Conservation (phyloP, 1,140 invertebrate species). For the silkworm (Bombyx mori) region DNA sequence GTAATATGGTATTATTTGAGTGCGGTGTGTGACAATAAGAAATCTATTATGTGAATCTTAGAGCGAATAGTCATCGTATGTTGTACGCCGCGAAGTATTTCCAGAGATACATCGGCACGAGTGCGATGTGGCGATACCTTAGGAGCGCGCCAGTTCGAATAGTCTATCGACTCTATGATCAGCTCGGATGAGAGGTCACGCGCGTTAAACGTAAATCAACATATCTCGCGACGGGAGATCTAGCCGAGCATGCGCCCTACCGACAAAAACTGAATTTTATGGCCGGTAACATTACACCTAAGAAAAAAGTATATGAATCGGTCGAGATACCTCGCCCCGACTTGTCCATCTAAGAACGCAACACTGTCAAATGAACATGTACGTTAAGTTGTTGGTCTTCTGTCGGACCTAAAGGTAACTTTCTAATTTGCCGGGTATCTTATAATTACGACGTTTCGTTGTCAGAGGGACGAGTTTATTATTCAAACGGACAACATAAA, state of each 20-base stretch:
- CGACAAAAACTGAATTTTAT: slow-evolving; percentile 66
- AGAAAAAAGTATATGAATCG: slow-evolving; percentile 63
- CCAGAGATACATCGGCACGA: slow-evolving; percentile 62
- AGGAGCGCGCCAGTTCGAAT: slow-evolving; percentile 55
- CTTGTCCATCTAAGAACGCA: too few relatives aligned
- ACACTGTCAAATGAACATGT: too few relatives aligned
- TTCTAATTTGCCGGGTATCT: too few relatives aligned
- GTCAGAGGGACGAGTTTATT: too few relatives aligned
- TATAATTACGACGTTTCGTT: too few relatives aligned
- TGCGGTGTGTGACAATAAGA: too few relatives aligned
- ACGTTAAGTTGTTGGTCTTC: too few relatives aligned
- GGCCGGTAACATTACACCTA: slow-evolving; percentile 62
- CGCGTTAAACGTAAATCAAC: slow-evolving; percentile 69
- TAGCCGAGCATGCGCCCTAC: slow-evolving; percentile 51
- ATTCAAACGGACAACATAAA: too few relatives aligned
- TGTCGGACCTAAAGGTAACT: too few relatives aligned
- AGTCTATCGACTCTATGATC: slow-evolving; percentile 68
- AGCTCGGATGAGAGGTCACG: slow-evolving; percentile 60
- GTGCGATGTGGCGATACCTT: slow-evolving; percentile 62
- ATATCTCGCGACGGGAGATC: slow-evolving; percentile 68
- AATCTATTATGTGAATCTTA: too few relatives aligned
- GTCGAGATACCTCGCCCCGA: slow-evolving; percentile 18
- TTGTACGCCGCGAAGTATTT: slow-evolving; percentile 53
- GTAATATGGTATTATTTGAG: too few relatives aligned
- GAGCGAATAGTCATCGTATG: background rate